Evolutionary conservation across 1,140 invertebrate genomes (phyloP), one percentile per base, ranked within the genome.

Genomic region (Bombus polaris): DNA sequence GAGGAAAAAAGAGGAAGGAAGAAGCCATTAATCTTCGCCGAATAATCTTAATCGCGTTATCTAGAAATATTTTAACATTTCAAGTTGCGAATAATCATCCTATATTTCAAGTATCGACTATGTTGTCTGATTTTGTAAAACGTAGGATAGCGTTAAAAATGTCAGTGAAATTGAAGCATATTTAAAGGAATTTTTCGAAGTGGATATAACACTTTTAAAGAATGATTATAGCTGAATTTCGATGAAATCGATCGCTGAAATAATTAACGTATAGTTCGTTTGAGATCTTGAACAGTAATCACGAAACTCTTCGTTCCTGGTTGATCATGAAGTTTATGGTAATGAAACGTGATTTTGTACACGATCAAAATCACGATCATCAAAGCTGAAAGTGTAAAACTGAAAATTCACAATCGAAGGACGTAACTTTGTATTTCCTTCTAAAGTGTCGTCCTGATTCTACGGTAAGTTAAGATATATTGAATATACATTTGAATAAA

Each of bases 311-410:
- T 2, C 9, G 32, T n/a, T 32, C 25, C n/a, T 37, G n/a, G 18
- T n/a, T 66, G 57, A 84, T 79, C 82, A 84, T 79, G 82, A 79
- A 57, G 66, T 79, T 71, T 44, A 35, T 79, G 35, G 8, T 42
- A 39, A 79, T 42, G 32, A 62, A 37, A 42, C 1, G 32, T 47
- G 65, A 59, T 57, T 78, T 37, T 71, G 18, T 53, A 35, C 37
- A 44, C 74, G 37, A 79, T 44, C 35, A 39, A 72, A 39, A 59
- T 84, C 75, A 79, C 75, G 13, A 53, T 79, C 47, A 37, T 2
- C 42, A 47, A 35, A 83, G 62, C 9, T 78, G 72, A 65, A 37
- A 57, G 25, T 44, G 35, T 42, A 5, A 32, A 22, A 37, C 9
- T 5, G 35, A 39, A 12, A 62, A 12, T 32, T 59, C 8, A 39